Evolutionary conservation across 2,888 invertebrate genomes (phyloP), one percentile per base, ranked within the genome.

Genomic region (Hemistola chrysoprasaria): DNA sequence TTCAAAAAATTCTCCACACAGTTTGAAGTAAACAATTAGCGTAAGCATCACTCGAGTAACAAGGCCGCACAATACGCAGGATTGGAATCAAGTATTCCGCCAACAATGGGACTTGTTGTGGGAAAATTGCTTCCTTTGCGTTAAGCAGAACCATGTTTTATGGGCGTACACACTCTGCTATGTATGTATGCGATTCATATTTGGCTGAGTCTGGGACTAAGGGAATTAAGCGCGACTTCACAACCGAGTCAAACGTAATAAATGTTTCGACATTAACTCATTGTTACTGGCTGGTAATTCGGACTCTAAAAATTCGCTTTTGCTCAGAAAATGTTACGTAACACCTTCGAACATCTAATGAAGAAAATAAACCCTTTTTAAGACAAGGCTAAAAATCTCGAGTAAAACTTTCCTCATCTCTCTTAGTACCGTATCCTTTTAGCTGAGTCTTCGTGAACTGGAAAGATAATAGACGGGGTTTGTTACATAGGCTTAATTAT

Each of bases 91-190:
- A 71, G 67, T 64, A 56, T 48, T 61, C 60, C 38, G 45, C 41
- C 56, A 60, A 69, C 68, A 71, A 71, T 68, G 67, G 64, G 57
- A 53, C 60, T 61, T 50, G 63, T 56, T 59, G 51, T 42, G 53
- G 40, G 59, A 59, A 70, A 71, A 69, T 73, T 68, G 59, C 66
- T 65, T 69, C 69, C 67, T 60, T 62, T 59, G 52, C 57, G 52
- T 55, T 53, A 49, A 65, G 54, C 62, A 62, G 58, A 53, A 59
- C 53, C 66, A 60, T 65, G 64, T 66, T 71, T 66, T 66, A 70
- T 60, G 61, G 47, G 40, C 51, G 35, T 54, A 49, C 45, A 2
- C 4, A 16, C 16, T 16, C 16, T 16, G 16, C 16, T 53, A 46
- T 56, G 40, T 47, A 59, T 16, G 16, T 16, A 16, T 4, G 59